These are phyloP conservation scores for Fundulus diaphanus DNA, from an alignment of 2,797 vertebrate species.

Conservation along the genomic window DNA sequence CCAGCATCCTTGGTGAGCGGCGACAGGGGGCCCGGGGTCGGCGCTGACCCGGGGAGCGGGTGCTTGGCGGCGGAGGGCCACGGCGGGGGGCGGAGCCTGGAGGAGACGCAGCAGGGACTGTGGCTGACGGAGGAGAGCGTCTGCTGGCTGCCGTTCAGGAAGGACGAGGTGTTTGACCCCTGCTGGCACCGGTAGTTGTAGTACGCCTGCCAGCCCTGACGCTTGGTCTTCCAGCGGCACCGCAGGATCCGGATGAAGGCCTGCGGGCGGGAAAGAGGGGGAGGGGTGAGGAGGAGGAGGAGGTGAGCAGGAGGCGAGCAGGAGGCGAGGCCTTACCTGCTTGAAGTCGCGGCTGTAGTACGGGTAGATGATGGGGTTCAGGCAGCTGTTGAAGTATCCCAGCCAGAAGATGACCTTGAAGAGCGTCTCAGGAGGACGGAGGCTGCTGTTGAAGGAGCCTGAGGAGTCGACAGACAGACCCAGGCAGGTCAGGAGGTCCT, in stretches of 20 bases:
- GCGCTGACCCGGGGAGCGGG: slow-evolving; percentile 17
- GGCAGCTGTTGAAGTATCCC: slow-evolving; percentile 96
- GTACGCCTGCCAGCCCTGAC: slow-evolving; percentile 82
- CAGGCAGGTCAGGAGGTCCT: neutral
- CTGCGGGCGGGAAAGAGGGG: slow-evolving; percentile 23
- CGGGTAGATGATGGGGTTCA: slow-evolving; percentile 96
- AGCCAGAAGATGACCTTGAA: slow-evolving; percentile 96
- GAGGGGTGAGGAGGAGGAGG: neutral
- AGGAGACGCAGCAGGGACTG: slow-evolving; percentile 78
- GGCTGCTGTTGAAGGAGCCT: slow-evolving; percentile 87
- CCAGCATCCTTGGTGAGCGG: neutral
- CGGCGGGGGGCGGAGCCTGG: slow-evolving; percentile 58
- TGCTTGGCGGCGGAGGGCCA: slow-evolving; percentile 10
- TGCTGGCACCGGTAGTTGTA: slow-evolving; percentile 83
- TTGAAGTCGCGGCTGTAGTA: slow-evolving; percentile 95
- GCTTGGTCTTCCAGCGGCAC: slow-evolving; percentile 79
- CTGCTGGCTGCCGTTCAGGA: slow-evolving; percentile 88
- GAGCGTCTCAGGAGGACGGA: slow-evolving; percentile 86
- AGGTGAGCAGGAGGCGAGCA: neutral
- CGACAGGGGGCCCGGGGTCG: neutral
- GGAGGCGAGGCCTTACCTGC: slow-evolving; percentile 52
- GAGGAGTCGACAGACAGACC: slow-evolving; percentile 27
- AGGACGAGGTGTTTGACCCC: slow-evolving; percentile 84
- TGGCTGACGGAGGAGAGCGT: slow-evolving; percentile 85
- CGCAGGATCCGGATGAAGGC: slow-evolving; percentile 79